Conservation (phyloP, 2,888 invertebrate species). For the Himalopsyche anomala region DNA sequence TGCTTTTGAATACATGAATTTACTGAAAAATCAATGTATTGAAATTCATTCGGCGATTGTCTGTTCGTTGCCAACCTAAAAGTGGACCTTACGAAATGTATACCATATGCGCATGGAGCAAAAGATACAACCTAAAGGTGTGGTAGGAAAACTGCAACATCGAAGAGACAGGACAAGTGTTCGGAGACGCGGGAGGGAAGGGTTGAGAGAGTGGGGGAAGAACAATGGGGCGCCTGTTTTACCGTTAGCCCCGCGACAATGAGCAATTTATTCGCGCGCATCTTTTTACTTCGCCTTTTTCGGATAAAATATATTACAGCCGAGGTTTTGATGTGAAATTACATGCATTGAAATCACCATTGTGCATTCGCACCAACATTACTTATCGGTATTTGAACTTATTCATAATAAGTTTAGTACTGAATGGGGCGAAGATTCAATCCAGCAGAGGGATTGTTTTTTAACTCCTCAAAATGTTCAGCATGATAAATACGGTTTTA, state of each 20-base stretch:
- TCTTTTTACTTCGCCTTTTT: conserved; percentile 23
- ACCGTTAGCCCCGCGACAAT: conserved; percentile 17
- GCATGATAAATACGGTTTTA: no score
- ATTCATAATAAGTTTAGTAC: neutral
- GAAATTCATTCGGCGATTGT: no score
- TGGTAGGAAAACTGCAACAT: no score
- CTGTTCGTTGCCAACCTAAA: no score
- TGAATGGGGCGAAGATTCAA: no score
- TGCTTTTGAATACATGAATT: no score
- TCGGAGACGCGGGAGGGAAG: neutral
- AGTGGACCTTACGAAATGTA: no score
- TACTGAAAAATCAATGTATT: no score
- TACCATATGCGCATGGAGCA: no score
- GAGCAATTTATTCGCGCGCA: conserved; percentile 6
- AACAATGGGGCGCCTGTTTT: conserved; percentile 9
- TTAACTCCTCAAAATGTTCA: no score
- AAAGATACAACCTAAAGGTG: no score
- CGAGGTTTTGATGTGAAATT: conserved; percentile 1
- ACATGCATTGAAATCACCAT: conserved; percentile 12
- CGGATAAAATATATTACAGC: neutral
- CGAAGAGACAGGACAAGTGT: neutral
- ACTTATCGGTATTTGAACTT: neutral
- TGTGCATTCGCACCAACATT: neutral
- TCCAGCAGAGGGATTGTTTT: no score
- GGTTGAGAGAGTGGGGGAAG: neutral